phyloP scores from a whole-genome alignment of 30 jellyfish, hydroid and myxozoan genomes.

The Pseudorhiza aurosa region DNA sequence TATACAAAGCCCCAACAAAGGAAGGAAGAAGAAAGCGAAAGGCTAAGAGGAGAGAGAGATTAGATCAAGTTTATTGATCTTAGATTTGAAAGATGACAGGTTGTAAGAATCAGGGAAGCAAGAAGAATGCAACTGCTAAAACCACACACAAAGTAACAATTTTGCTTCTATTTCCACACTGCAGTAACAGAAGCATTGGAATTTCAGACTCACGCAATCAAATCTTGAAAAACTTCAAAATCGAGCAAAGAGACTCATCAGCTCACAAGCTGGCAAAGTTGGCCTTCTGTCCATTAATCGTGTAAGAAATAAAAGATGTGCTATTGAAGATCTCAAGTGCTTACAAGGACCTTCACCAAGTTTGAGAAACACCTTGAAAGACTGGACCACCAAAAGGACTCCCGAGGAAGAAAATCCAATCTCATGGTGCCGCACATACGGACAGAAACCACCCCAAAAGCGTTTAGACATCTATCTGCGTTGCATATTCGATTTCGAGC shows the following conservation, averaged over 20 bases:
- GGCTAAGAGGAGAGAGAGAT: too few species aligned
- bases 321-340: conserved; percentile 50
- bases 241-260: conserved; percentile 4
- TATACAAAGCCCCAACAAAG: not conserved
- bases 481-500: too few species aligned
- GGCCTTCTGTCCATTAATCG: conserved; percentile 32
- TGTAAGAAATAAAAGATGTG: conserved; percentile 50
- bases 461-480: conserved; percentile 11
- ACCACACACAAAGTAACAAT: not conserved
- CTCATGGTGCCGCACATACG: conserved; percentile 11
- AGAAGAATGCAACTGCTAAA: too few species aligned
- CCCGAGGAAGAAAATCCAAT: conserved; percentile 16
- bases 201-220: conserved; percentile 25
- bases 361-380: conserved; percentile 9
- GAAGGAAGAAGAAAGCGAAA: too few species aligned
- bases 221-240: conserved; percentile 12
- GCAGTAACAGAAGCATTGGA: conserved; percentile 27
- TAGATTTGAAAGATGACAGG: too few species aligned
- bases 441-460: conserved; percentile 2
- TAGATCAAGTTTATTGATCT: too few species aligned
- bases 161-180: conserved; percentile 6
- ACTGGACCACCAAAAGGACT: not conserved
- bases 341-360: conserved; percentile 48
- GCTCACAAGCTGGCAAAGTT: conserved; percentile 3
- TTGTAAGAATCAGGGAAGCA: too few species aligned